These are phyloP conservation scores for Andricus grossulariae DNA, from an alignment of 1,140 invertebrate species.

Conservation along the genomic window DNA sequence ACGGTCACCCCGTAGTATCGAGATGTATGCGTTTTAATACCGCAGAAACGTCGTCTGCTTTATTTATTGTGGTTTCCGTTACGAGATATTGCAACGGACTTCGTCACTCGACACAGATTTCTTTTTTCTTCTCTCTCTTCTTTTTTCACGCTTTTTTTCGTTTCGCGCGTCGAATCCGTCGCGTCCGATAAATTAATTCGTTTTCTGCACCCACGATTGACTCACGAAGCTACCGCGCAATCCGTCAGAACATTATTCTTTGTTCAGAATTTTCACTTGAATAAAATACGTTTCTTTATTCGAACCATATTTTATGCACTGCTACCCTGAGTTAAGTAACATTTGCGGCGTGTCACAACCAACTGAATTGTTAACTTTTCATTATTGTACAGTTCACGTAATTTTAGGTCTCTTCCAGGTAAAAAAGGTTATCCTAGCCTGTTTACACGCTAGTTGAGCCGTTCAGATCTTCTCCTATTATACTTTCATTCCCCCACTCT, in stretches of 20 bases:
- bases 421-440: no score
- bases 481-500: no score
- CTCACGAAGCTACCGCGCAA: neutral
- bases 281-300: neutral
- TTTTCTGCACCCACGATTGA: neutral
- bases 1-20: neutral
- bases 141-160: slow-evolving; percentile 36
- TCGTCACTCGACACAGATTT: slow-evolving; percentile 13
- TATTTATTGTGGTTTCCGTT: slow-evolving; percentile 23
- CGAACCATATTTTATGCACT: neutral
- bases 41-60: neutral
- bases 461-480: no score
- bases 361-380: no score
- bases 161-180: slow-evolving; percentile 32
- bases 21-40: slow-evolving; percentile 28
- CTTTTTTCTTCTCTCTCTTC: neutral
- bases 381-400: no score
- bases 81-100: slow-evolving; percentile 24
- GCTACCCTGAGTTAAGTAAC: no score
- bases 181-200: slow-evolving; percentile 6
- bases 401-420: no score
- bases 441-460: no score
- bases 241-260: neutral
- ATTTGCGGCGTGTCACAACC: no score
- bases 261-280: neutral